Evolutionary conservation across 2,888 invertebrate genomes (phyloP), one percentile per base, ranked within the genome.

Genomic region (Dione vanillae): DNA sequence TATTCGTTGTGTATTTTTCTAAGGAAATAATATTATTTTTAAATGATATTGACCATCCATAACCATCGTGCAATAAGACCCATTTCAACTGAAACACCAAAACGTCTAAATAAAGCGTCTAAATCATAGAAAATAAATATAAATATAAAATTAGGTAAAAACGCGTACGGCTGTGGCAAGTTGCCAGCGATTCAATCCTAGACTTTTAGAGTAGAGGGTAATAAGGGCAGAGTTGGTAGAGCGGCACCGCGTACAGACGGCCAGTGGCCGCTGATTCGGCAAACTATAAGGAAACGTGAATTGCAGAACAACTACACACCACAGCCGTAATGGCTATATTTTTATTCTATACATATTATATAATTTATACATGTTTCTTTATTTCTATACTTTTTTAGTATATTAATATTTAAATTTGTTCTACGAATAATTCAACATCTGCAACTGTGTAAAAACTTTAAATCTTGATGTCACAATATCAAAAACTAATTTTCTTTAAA

Each of bases 231-330:
- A 51, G 59, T 49, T 51, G 52, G 51, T 41, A 19, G 41, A 52
- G 41, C 52, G 11, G 65, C 14, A 52, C 41, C 40, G 52, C n/a
- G 52, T 19, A 54, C 65, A 45, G 61, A 40, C 58, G 59, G 20
- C 35, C 61, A 14, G 35, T 20, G 45, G 41, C 64, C 35, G n/a
- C 14, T n/a, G 20, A 27, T 37, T 45, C 61, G 16, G 16, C 61
- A 45, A 19, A 54, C 43, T 62, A 14, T 43, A 37, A 47, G 12
- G 61, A 65, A 71, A 51, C 66, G 77, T 79, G 80, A 80, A 80
- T 79, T 80, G 79, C 81, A 19, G 69, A 66, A 75, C 75, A 71
- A 72, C 52, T 40, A 35, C 40, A 49, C 7, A 27, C 11, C 35
- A 35, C 10, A 41, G n/a, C 11, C 56, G 16, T 56, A 37, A 11